Evolutionary conservation across 2,888 invertebrate species (phyloP), one percentile per base, ranked within the genome.

Genomic region (Troilus luridus): DNA sequence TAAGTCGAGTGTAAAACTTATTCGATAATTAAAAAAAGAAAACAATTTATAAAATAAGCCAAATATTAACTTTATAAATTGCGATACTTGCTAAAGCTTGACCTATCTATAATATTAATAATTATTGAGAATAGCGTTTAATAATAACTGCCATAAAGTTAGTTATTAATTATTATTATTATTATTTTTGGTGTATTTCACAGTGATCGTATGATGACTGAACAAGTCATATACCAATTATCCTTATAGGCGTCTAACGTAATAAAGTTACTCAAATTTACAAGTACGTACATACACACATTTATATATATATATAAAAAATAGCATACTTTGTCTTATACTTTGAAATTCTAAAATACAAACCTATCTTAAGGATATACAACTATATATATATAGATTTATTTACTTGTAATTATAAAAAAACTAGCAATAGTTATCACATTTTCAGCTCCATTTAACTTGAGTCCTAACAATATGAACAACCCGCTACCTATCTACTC

Each of bases 401-500:
- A 11, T 85, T 56, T 85, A 85, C 54, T 64, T 67, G 64, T 89
- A 64, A 89, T 54, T 77, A 77, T 90, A 90, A 90, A 90, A 77
- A 90, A 77, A 90, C 90, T 90, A 90, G 90, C 90, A 90, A 90
- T 90, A 90, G 77, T 90, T 90, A 90, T 90, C 90, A 90, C 90
- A 90, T 77, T 90, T 67, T 90, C 77, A 24, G 56, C 72, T 77
- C 77, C 67, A 5, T 56, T 72, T 56, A 77, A n/a, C 58, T 67
- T 90, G 77, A 90, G 90, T 90, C 90, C 90, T 77, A 56, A 90
- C 89, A 67, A 21, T 67, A 89, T 41, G 6, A 54, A 62, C 72
- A 56, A 90, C 88, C 67, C 72, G 67, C 56, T 72, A 56, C 59
- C 24, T 72, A 24, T 77, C 19, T 58, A 56, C n/a, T 41, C 41